phyloP scores from a whole-genome alignment of 1,140 invertebrate genomes.

The Mactra quadrangularis region DNA sequence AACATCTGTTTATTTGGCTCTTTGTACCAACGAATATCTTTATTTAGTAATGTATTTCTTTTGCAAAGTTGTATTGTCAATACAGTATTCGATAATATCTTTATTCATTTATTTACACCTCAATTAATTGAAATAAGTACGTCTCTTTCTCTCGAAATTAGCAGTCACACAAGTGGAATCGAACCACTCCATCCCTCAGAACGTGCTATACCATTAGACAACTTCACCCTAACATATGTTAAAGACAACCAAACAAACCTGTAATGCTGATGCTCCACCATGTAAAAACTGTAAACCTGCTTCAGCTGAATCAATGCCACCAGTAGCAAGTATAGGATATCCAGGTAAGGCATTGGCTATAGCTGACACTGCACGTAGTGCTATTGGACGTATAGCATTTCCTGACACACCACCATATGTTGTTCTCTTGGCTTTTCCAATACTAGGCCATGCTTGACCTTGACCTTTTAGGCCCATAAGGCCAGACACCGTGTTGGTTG shows the following conservation, averaged over 20 bases:
- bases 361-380: constrained; percentile 93
- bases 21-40: too few relatives aligned
- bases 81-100: too few relatives aligned
- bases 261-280: constrained; percentile 94
- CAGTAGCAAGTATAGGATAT: constrained; percentile 97
- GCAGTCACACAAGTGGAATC: too few relatives aligned
- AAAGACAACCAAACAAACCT: constrained; percentile 86
- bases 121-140: too few relatives aligned
- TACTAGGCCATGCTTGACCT: constrained; percentile 94
- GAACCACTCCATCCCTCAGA: too few relatives aligned
- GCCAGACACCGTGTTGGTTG: constrained; percentile 97
- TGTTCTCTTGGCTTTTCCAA: constrained; percentile 92
- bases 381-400: constrained; percentile 97
- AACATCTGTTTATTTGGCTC: too few relatives aligned
- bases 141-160: too few relatives aligned
- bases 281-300: constrained; percentile 96
- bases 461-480: constrained; percentile 94
- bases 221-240: too few relatives aligned
- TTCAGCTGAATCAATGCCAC: constrained; percentile 98
- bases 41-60: too few relatives aligned
- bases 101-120: too few relatives aligned
- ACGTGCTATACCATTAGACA: too few relatives aligned
- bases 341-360: constrained; percentile 92
- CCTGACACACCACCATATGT: constrained; percentile 99
- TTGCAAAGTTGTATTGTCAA: too few relatives aligned